phyloP scores from a whole-genome alignment of 2,113 vertebrate species.

The Tylochromis polylepis region DNA sequence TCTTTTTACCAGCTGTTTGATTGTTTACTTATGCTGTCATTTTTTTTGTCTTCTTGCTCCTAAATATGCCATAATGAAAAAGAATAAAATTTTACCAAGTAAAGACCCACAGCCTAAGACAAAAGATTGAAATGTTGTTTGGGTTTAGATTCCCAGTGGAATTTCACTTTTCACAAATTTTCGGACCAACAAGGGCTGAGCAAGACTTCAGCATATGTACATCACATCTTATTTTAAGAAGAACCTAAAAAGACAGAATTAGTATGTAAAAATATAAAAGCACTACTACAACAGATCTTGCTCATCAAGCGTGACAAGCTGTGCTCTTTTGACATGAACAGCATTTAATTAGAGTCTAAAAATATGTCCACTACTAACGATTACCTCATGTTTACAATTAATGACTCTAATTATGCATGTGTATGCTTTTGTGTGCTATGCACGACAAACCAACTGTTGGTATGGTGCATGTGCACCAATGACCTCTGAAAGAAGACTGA shows the following conservation, averaged over 20 bases:
- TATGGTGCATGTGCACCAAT: neutral
- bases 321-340: neutral
- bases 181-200: neutral
- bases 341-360: constrained; percentile 27
- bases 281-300: neutral
- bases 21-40: neutral
- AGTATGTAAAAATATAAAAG: neutral
- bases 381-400: constrained; percentile 22
- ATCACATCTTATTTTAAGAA: neutral
- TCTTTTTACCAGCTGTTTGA: neutral
- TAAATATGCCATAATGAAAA: neutral
- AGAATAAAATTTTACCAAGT: neutral
- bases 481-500: neutral
- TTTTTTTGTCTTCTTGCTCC: neutral
- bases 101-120: neutral
- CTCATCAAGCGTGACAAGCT: neutral
- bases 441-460: neutral
- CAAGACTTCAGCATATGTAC: neutral
- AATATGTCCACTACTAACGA: constrained; percentile 29
- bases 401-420: constrained; percentile 2
- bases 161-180: neutral
- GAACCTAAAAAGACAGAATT: neutral
- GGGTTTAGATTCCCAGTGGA: neutral
- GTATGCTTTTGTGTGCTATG: neutral
- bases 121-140: neutral